A percentile compares a stretch with the other conserved stretches of the same genome.
Evolutionary conservation across 2,113 vertebrate genomes (phyloP).

Genomic region (Columba janthina): DNA sequence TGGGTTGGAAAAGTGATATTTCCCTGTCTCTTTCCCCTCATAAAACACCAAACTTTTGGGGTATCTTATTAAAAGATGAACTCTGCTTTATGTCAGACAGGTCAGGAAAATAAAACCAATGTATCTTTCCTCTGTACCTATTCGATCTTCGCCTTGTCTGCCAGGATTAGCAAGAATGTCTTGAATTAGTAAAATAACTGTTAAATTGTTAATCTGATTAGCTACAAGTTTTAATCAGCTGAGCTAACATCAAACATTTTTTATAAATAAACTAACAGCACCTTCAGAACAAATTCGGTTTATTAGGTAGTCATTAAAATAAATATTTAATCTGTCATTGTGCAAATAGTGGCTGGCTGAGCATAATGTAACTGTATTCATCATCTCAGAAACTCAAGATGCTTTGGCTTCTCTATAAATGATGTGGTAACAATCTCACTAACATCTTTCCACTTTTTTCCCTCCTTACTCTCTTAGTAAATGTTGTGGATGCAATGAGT

Average conservation of each 20-base stretch:
- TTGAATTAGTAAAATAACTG: not conserved
- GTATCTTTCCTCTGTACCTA: not conserved
- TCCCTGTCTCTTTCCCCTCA: not conserved
- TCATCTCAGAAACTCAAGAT: constrained; percentile 23
- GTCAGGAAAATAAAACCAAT: not conserved
- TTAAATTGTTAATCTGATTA: constrained; percentile 2
- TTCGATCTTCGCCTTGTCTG: not conserved
- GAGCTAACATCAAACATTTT: not conserved
- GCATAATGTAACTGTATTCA: not conserved
- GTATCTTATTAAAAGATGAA: not conserved
- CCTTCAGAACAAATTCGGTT: not conserved
- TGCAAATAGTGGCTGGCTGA: not conserved
- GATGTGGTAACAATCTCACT: not conserved
- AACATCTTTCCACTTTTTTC: not conserved
- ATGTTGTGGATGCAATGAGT: not conserved
- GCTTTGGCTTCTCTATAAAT: not conserved
- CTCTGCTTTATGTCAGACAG: not conserved
- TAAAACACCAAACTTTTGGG: not conserved
- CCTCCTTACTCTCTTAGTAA: not conserved
- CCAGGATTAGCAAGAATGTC: not conserved
- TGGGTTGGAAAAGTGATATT: not conserved
- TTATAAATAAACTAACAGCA: constrained; percentile 1
- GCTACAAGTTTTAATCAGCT: not conserved
- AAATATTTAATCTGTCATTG: constrained; percentile 21
- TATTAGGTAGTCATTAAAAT: constrained; percentile 1